Percentiles rank a stretch among this genome's conserved stretches.
phyloP scores from a whole-genome alignment of 2,797 vertebrate species.

The Distichodus sexfasciatus region DNA sequence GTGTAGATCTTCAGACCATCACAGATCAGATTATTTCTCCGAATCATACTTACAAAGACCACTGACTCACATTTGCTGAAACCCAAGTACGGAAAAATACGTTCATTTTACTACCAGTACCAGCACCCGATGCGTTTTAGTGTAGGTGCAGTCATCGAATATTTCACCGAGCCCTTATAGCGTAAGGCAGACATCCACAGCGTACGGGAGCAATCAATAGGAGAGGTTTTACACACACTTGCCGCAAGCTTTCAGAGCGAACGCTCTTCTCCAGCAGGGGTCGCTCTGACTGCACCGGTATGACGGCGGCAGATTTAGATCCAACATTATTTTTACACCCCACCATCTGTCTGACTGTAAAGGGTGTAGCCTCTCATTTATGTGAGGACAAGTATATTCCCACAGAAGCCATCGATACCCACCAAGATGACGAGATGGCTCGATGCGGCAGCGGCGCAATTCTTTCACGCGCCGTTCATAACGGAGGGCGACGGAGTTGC shows the following conservation, averaged over 20 bases:
- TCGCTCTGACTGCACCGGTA: conserved; percentile 36
- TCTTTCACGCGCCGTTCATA: conserved; percentile 37
- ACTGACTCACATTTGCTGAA: too few relatives aligned
- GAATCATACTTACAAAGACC: too few relatives aligned
- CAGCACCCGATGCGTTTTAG: too few relatives aligned
- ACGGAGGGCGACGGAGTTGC: conserved; percentile 34
- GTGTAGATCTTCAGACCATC: too few relatives aligned
- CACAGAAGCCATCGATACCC: conserved; percentile 39
- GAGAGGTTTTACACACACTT: neutral
- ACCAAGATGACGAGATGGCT: conserved; percentile 28
- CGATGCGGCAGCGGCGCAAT: conserved; percentile 24
- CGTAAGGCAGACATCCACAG: too few relatives aligned
- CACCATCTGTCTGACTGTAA: conserved; percentile 6
- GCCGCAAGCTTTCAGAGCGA: neutral
- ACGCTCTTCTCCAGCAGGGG: conserved; percentile 41
- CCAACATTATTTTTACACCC: conserved; percentile 1
- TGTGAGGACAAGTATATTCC: conserved; percentile 26
- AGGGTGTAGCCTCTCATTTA: conserved; percentile 25
- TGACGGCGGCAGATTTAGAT: neutral
- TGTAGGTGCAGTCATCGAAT: neutral
- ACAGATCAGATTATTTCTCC: too few relatives aligned
- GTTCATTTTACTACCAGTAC: too few relatives aligned
- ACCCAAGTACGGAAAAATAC: too few relatives aligned
- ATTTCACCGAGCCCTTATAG: too few relatives aligned
- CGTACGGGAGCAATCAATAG: too few relatives aligned